Evolutionary conservation across 2,797 vertebrate species (phyloP).

Genomic region (Spatula versicolor): DNA sequence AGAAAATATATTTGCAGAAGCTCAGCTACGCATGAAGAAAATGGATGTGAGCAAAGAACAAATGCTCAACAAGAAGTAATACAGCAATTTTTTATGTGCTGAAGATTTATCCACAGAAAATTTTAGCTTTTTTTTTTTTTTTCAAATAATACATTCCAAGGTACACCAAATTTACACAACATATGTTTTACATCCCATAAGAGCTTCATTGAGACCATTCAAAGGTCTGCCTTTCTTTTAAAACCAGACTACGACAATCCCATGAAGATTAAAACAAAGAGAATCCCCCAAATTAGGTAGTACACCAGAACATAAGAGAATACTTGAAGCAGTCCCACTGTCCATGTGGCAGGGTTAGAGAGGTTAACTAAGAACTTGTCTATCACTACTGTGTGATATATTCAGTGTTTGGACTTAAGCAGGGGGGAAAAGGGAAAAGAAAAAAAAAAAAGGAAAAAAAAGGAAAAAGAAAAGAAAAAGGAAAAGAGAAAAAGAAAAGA

Average conservation of each 20-base stretch:
- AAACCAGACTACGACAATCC: neutral
- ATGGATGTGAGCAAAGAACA: neutral
- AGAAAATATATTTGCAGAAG: conserved; percentile 32
- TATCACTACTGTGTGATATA: neutral
- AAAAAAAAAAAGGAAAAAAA: no score
- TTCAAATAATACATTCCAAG: neutral
- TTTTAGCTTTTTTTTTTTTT: neutral
- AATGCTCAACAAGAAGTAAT: conserved; percentile 13
- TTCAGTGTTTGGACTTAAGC: neutral
- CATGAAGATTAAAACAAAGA: neutral
- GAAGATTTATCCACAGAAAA: neutral
- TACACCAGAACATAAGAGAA: neutral
- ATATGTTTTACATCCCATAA: neutral
- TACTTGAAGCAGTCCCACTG: neutral
- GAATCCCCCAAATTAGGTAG: neutral
- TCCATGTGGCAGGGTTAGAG: neutral
- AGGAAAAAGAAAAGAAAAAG: no score
- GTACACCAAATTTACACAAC: neutral
- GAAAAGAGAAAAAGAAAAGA: neutral
- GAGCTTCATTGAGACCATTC: neutral
- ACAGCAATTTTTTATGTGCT: neutral
- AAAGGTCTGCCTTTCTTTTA: neutral
- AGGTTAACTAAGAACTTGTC: neutral
- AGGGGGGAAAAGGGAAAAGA: no score
- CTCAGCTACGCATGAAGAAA: neutral